phyloP scores from a whole-genome alignment of 2,888 invertebrate species.

The Lasioglossum figueresi region DNA sequence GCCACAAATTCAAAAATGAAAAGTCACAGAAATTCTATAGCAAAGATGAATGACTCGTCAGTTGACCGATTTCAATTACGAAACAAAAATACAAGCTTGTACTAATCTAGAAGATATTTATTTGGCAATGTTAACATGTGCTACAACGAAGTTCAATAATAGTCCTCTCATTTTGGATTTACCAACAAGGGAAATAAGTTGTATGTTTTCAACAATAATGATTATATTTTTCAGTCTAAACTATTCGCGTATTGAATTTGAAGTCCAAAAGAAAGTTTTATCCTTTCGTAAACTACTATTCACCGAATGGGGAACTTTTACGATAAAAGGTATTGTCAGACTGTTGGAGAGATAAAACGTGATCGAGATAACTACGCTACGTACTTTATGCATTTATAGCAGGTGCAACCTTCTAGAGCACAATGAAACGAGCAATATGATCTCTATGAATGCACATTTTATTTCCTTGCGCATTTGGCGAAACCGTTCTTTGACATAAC shows the following conservation, averaged over 20 bases:
- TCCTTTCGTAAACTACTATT: neutral
- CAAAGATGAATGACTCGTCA: no score
- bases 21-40: no score
- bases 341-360: neutral
- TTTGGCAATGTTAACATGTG: no score
- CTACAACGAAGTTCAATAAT: no score
- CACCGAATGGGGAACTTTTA: neutral
- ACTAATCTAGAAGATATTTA: no score
- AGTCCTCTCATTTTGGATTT: neutral
- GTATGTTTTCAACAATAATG: neutral
- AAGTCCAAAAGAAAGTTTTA: neutral
- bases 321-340: neutral
- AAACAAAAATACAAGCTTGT: no score
- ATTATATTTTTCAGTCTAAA: neutral
- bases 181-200: neutral
- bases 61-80: no score
- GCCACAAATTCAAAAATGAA: no score
- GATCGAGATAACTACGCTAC: neutral
- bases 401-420: neutral
- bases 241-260: neutral
- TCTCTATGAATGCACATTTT: neutral
- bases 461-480: neutral
- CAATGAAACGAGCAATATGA: neutral
- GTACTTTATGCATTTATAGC: neutral
- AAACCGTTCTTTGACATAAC: neutral